Evolutionary conservation across 2,797 vertebrate genomes (phyloP).

Genomic region (Thamnophis elegans): DNA sequence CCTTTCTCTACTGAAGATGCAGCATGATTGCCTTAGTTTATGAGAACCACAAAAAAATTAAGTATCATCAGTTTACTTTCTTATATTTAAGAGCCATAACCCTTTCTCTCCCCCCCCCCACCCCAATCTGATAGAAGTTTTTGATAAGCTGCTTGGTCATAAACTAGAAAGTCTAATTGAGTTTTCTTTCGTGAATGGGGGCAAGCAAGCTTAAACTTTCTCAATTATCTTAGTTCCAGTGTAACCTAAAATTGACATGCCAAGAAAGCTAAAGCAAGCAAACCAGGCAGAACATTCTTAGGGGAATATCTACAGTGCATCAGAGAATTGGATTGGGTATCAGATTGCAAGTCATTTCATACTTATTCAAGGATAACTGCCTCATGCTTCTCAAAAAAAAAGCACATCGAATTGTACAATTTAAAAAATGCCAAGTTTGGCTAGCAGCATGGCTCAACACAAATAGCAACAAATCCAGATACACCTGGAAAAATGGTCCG

Average conservation of each 20-base stretch:
- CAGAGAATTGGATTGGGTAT: constrained; percentile 63
- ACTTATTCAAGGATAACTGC: constrained; percentile 42
- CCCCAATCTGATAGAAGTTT: constrained; percentile 42
- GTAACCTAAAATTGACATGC: constrained; percentile 53
- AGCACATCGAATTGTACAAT: constrained; percentile 46
- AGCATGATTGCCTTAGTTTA: constrained; percentile 26
- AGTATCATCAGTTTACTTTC: constrained; percentile 14
- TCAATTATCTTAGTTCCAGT: constrained; percentile 57
- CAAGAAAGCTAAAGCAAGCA: constrained; percentile 53
- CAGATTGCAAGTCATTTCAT: constrained; percentile 54
- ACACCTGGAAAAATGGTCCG: not conserved
- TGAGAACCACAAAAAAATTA: constrained; percentile 41
- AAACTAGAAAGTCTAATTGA: constrained; percentile 57
- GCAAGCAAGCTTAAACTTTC: constrained; percentile 37
- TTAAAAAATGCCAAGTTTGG: constrained; percentile 45
- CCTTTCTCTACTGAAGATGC: constrained; percentile 18
- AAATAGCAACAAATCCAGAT: constrained; percentile 21
- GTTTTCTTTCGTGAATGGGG: constrained; percentile 48
- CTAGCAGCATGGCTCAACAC: constrained; percentile 3
- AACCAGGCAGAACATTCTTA: constrained; percentile 57
- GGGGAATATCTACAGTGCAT: constrained; percentile 46
- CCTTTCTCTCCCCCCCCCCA: not conserved
- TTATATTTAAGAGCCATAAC: constrained; percentile 36
- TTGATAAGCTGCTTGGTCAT: constrained; percentile 44
- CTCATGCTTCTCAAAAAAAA: constrained; percentile 42